Evolutionary conservation across 2,113 vertebrate genomes (phyloP), one percentile per base, ranked within the genome.

Genomic region (Pelmatolapia mariae): DNA sequence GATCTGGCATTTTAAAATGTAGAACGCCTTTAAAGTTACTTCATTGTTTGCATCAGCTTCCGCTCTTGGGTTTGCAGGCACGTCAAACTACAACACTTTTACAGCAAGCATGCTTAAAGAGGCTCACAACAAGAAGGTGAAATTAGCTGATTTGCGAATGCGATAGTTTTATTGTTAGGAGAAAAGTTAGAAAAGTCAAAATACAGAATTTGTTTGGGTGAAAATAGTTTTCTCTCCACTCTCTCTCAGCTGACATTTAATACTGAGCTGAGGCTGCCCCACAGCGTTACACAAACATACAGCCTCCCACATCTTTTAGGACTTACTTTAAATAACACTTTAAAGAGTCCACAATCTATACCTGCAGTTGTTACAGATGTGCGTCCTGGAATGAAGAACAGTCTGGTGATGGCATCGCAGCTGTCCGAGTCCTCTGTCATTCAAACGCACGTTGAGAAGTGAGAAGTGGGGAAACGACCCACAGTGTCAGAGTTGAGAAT

Each of bases 301-400:
- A 31, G 45, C 10, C 26, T 52, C 73, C 73, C 73, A 52, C 16
- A 19, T 19, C 71, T 31, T 76, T 50, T 31, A 50, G 24, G 43
- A 78, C 45, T 52, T 52, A 78, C 26, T 78, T 13, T 52, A 52
- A 52, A 78, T 29, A 78, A n/a, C 10, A 52, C 26, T 19, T 31
- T 52, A 78, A 78, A 16, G 38, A 84, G 43, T 24, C 11, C 4
- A 53, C 24, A n/a, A 71, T 26, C 36, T 26, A 50, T 38, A 98
- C 97, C 97, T 96, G 95, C 33, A 9, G 85, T 84, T 73, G 82
- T 86, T 31, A 36, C 87, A 82, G 86, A 91, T 71, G 92, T 94
- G 87, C 96, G 94, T 50, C 92, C 84, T 24, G 94, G 96, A 26
- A 97, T 94, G 80, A 97, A 97, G 73, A 94, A 95, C 92, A 98